Conservation (phyloP, 2,888 invertebrate genomes). For the Acanthosepion lycidas region DNA sequence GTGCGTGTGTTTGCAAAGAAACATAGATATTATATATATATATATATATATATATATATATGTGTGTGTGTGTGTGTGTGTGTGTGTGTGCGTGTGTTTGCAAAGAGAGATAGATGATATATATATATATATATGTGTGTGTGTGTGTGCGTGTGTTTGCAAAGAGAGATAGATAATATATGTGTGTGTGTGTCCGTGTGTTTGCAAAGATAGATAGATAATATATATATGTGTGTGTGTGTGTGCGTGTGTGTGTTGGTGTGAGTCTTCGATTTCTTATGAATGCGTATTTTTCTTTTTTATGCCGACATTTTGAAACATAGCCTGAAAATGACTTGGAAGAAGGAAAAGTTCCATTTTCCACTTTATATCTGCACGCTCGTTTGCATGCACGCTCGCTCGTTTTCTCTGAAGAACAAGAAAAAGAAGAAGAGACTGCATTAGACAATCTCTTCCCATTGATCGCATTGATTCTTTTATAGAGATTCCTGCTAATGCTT, state of each 20-base stretch:
- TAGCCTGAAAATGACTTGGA: neutral
- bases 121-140: no score
- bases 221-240: neutral
- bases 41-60: no score
- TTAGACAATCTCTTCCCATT: neutral
- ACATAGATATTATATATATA: no score
- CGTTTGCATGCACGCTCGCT: neutral
- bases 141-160: no score
- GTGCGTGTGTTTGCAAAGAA: no score
- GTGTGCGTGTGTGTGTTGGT: neutral
- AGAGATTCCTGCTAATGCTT: neutral
- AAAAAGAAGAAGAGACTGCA: neutral
- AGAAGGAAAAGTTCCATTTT: neutral
- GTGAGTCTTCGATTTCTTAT: neutral
- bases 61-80: no score
- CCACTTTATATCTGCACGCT: neutral
- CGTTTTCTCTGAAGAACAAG: neutral
- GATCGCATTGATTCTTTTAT: neutral
- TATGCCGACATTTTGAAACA: neutral
- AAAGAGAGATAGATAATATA: neutral
- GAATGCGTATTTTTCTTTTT: neutral
- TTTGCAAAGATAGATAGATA: no score
- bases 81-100: no score
- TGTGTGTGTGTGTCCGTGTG: no score
- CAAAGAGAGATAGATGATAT: no score